Base-by-base conservation (phyloP, 2,888 invertebrate genomes). In the Dasysyrphus tricinctus region DNA sequence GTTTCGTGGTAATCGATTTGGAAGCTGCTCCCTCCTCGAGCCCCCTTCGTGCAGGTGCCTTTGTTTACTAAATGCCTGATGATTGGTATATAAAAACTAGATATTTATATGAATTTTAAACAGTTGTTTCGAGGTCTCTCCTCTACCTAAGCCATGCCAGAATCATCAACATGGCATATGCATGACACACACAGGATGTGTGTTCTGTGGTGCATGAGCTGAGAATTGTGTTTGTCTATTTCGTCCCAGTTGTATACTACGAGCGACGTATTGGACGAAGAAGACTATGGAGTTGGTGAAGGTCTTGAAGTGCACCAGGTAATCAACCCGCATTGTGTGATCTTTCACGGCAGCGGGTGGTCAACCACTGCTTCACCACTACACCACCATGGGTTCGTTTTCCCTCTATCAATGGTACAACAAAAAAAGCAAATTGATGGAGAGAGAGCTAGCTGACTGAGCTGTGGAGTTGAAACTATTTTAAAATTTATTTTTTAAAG, bases 301-400 rank as follows among this genome's bases (percentile, higher is more conserved):
- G 76, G 80, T 80, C 81, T 78, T 63, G 61, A 42, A 69, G 76
- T 85, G 73, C 85, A 77, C 42, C 81, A 81, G 78, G 86, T 78
- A 82, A 86, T 86, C 86, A 86, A 76, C 86, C 86, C 81, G 86
- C 82, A 86, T 86, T 86, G 82, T 86, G 82, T 83, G 87, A 87
- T 87, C 76, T 76, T 74, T 67, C 47, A 75, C 65, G 70, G 44
- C 87, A 87, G 87, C 87, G 87, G 87, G 87, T 87, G 87, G 87
- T 87, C 87, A 87, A 73, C 78, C 78, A 81, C 78, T 67, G 77
- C 51, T 44, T 42, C 42, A 32, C 42, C 63, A 84, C 75, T 73
- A 24, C 24, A 84, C 75, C 78, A 61, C 59, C 73, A 73, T 44
- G 44, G 73, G 49, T 42, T 72, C 37, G 5, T 16, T 63, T 63